Evolutionary conservation across 2,113 vertebrate species (phyloP).

Genomic region (Capricornis sumatraensis): DNA sequence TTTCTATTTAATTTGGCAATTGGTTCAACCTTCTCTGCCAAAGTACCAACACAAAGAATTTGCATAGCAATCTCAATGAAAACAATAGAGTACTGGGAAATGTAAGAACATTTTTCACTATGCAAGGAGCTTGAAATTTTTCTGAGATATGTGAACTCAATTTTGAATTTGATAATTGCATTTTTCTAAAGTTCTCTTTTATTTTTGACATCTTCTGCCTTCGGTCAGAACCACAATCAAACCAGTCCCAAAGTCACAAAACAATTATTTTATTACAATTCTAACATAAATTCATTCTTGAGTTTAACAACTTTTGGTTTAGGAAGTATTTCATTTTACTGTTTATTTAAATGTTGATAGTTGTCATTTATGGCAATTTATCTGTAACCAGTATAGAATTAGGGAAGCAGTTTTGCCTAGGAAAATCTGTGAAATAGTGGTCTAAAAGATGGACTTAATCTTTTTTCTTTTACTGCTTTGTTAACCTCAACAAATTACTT

Average conservation of each 20-base stretch:
- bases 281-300: background rate
- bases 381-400: background rate
- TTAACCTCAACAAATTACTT: constrained; percentile 14
- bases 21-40: background rate
- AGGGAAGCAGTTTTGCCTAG: background rate
- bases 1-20: background rate
- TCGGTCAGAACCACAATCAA: background rate
- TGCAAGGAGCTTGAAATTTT: background rate
- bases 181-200: background rate
- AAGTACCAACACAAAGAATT: background rate
- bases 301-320: background rate
- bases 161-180: background rate
- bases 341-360: background rate
- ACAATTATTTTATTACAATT: background rate
- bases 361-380: background rate
- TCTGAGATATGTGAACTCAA: background rate
- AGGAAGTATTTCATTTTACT: background rate
- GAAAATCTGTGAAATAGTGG: background rate
- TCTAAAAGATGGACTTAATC: background rate
- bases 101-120: background rate
- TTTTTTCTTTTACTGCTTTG: background rate
- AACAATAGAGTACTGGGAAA: background rate
- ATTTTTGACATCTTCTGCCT: background rate
- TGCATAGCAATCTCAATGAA: background rate
- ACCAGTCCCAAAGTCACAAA: background rate